A percentile compares a stretch with the other conserved stretches of the same genome.
Conservation (phyloP, 2,888 invertebrate species). For the Pyralis farinalis region DNA sequence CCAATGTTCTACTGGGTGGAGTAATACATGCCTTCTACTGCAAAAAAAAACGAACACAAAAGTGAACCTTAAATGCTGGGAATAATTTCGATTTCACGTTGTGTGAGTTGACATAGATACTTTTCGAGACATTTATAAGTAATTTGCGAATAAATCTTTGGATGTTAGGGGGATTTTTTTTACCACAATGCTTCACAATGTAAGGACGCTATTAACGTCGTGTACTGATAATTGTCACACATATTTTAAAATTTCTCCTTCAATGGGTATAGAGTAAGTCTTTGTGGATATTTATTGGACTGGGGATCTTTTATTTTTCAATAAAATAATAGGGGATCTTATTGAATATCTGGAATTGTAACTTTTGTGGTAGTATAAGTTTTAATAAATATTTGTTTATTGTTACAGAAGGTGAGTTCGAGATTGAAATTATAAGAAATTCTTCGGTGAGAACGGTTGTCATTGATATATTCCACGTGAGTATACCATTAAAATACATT, state of each 20-base stretch:
- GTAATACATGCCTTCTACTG: slow-evolving; percentile 1
- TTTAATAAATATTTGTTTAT: slow-evolving; percentile 43
- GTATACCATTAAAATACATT: too few species aligned
- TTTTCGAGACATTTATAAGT: slow-evolving; percentile 65
- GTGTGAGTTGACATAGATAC: slow-evolving; percentile 16
- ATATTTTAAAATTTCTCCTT: slow-evolving; percentile 71
- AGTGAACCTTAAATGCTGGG: background rate
- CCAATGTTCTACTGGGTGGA: slow-evolving; percentile 48
- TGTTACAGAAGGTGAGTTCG: slow-evolving; percentile 77
- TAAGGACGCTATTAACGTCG: slow-evolving; percentile 76
- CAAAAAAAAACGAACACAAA: slow-evolving; percentile 2
- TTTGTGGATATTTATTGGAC: slow-evolving; percentile 33
- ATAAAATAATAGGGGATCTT: slow-evolving; percentile 33
- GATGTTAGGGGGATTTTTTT: slow-evolving; percentile 62
- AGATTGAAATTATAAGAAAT: background rate
- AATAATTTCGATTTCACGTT: background rate
- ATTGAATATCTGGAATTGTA: slow-evolving; percentile 26
- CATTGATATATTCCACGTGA: too few species aligned
- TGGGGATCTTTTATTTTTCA: slow-evolving; percentile 43
- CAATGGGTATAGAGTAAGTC: slow-evolving; percentile 34
- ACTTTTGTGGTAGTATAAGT: slow-evolving; percentile 44
- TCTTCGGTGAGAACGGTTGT: too few species aligned
- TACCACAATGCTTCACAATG: slow-evolving; percentile 52
- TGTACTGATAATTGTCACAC: slow-evolving; percentile 81
- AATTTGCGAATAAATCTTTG: slow-evolving; percentile 79